phyloP scores from a whole-genome alignment of 2,888 invertebrate genomes.

The Dasypogon diadema region DNA sequence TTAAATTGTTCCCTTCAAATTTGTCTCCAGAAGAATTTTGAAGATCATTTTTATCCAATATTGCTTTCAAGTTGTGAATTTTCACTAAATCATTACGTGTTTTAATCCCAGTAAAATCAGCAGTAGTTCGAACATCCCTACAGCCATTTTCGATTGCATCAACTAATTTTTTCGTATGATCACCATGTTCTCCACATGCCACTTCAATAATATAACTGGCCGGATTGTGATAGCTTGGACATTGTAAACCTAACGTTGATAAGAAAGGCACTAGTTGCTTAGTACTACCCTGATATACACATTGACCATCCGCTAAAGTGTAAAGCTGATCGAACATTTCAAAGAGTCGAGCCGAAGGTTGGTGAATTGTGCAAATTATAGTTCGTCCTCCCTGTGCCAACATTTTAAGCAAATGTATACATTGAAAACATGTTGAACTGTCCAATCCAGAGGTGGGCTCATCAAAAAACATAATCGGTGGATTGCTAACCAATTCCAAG shows the following conservation, averaged over 20 bases:
- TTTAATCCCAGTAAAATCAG: constrained; percentile 76
- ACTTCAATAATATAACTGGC: constrained; percentile 97
- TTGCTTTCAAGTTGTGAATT: constrained; percentile 69
- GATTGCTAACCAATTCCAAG: constrained; percentile 94
- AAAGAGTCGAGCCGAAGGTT: constrained; percentile 95
- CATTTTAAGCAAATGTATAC: constrained; percentile 88
- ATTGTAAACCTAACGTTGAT: constrained; percentile 83
- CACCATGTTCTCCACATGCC: constrained; percentile 96
- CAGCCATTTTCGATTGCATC: constrained; percentile 88
- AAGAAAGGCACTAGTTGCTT: constrained; percentile 86
- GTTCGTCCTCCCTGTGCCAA: constrained; percentile 92
- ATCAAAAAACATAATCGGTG: constrained; percentile 98
- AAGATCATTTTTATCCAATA: constrained; percentile 72
- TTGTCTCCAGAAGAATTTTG: constrained; percentile 61
- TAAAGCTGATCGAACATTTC: constrained; percentile 97
- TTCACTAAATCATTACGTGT: constrained; percentile 70
- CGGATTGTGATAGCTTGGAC: constrained; percentile 97
- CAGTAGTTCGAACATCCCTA: constrained; percentile 81
- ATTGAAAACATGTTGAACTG: constrained; percentile 95
- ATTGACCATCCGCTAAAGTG: constrained; percentile 93
- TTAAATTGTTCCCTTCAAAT: constrained; percentile 61
- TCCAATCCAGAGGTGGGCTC: constrained; percentile 97
- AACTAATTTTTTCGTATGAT: constrained; percentile 85
- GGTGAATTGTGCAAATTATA: constrained; percentile 92
- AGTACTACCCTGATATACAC: constrained; percentile 93